Conservation (phyloP, 2,797 vertebrate species). For the Anguilla marmorata region DNA sequence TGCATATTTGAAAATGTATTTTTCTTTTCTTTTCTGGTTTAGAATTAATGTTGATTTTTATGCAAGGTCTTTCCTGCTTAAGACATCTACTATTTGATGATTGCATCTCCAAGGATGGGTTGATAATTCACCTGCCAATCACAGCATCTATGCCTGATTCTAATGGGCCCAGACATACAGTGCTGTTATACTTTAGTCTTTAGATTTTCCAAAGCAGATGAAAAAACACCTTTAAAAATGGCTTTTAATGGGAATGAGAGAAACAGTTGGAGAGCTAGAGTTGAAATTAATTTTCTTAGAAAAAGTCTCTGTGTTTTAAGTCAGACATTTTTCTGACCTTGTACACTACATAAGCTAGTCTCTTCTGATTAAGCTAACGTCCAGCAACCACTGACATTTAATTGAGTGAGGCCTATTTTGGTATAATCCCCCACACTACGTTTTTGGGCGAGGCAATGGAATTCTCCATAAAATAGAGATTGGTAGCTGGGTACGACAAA, state of each 20-base stretch:
- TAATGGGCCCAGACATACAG: constrained; percentile 11
- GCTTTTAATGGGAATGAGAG: neutral
- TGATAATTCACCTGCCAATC: constrained; percentile 29
- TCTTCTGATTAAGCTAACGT: neutral
- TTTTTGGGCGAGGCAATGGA: neutral
- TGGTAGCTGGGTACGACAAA: neutral
- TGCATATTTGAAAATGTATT: neutral
- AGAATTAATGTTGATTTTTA: constrained; percentile 15
- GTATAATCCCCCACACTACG: neutral
- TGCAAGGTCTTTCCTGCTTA: neutral
- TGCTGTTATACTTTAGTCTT: constrained; percentile 6
- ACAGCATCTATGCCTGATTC: neutral
- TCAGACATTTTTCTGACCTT: neutral
- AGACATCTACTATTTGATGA: neutral
- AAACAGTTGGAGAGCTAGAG: neutral
- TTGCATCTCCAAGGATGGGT: constrained; percentile 8
- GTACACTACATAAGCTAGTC: neutral
- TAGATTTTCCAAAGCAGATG: neutral
- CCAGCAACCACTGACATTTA: neutral
- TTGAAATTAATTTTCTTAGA: neutral
- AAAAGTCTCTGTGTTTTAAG: neutral
- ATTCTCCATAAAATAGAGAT: neutral
- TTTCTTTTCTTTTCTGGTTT: constrained; percentile 15
- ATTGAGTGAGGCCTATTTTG: neutral
- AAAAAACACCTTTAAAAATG: neutral